Conservation (phyloP, 2,797 vertebrate genomes). For the Momotus momota region DNA sequence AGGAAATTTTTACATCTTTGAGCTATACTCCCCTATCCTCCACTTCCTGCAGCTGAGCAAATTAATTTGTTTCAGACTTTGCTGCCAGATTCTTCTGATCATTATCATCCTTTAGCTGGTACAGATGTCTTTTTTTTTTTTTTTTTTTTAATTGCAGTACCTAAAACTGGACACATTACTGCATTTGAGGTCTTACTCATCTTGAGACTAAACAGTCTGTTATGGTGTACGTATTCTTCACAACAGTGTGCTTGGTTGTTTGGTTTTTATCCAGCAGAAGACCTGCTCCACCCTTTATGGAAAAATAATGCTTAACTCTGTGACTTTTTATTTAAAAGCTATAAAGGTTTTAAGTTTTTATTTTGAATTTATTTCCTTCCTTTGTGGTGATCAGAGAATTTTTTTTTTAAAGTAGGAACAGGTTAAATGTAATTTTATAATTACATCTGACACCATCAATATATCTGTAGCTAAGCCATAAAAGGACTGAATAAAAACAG, state of each 20-base stretch:
- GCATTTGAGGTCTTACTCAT: background rate
- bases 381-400: background rate
- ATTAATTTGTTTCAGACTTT: background rate
- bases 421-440: background rate
- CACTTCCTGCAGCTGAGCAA: background rate
- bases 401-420: background rate
- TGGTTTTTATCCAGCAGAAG: background rate
- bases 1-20: background rate
- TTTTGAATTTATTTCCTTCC: background rate
- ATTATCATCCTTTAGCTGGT: background rate
- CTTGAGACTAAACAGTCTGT: background rate
- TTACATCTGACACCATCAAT: background rate
- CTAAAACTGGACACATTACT: background rate
- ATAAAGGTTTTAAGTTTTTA: background rate
- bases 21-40: background rate
- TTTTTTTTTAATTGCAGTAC: background rate
- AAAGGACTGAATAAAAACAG: background rate
- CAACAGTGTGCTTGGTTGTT: background rate
- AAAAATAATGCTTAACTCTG: background rate
- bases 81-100: background rate
- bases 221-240: background rate
- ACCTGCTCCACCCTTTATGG: background rate
- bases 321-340: background rate
- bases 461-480: background rate
- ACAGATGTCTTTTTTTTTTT: too few relatives aligned